Evolutionary conservation across 2,888 invertebrate species (phyloP).

Genomic region (Mongoloraphidia duomilia): DNA sequence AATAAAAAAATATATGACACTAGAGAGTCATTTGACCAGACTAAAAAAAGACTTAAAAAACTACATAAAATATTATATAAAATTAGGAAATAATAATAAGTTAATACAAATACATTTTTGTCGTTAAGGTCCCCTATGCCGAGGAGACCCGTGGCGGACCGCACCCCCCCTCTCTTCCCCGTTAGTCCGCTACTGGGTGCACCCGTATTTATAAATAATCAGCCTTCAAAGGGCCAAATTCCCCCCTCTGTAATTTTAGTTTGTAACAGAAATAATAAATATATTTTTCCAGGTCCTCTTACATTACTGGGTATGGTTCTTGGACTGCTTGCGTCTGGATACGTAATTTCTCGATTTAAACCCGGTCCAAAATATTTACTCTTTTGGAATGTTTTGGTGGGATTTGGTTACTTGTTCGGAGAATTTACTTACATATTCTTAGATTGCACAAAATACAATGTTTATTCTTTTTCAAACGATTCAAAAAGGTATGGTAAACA

Average conservation of each 20-base stretch:
- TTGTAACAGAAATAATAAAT: not conserved
- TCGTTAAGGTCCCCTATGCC: no score
- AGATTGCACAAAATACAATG: conserved; percentile 31
- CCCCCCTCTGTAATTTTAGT: not conserved
- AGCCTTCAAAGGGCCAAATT: no score
- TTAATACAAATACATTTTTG: no score
- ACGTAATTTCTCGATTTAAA: conserved; percentile 42
- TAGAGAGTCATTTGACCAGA: no score
- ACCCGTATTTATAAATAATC: no score
- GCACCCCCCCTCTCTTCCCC: no score
- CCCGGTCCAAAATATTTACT: conserved; percentile 41
- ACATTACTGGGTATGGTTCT: conserved; percentile 42
- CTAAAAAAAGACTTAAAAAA: no score
- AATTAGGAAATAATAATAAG: no score
- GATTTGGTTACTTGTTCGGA: conserved; percentile 35
- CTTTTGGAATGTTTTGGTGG: conserved; percentile 47
- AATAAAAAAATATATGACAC: no score
- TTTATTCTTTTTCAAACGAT: conserved; percentile 17
- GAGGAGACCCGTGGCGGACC: no score
- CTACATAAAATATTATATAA: no score
- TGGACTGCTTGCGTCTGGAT: conserved; percentile 43
- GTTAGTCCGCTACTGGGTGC: no score
- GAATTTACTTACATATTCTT: conserved; percentile 39
- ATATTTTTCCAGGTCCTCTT: conserved; percentile 30
- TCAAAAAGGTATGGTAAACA: conserved; percentile 9